Percentiles rank a stretch among this genome's conserved stretches.
Conservation (phyloP, 2,888 invertebrate species). For the Thymelicus acteon region DNA sequence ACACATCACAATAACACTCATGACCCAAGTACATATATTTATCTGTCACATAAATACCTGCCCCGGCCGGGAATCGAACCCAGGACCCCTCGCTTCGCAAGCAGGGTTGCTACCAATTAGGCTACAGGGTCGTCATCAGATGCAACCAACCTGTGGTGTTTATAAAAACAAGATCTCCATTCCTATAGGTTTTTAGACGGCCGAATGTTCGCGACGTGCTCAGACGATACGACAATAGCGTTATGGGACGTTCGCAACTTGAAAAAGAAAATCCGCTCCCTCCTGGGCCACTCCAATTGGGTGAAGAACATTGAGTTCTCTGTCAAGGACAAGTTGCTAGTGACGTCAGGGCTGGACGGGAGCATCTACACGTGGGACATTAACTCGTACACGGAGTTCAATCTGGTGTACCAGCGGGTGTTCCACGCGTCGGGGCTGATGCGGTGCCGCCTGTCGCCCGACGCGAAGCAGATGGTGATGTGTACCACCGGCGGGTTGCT, state of each 20-base stretch:
- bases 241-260: conserved; percentile 96
- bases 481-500: conserved; percentile 96
- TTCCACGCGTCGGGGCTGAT: conserved; percentile 94
- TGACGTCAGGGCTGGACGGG: conserved; percentile 97
- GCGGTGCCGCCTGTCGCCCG: conserved; percentile 94
- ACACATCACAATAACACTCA: too few species aligned
- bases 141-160: too few species aligned
- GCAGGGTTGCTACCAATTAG: too few species aligned
- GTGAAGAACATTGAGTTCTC: conserved; percentile 98
- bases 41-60: too few species aligned
- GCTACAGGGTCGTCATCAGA: too few species aligned
- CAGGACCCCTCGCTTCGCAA: too few species aligned
- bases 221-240: conserved; percentile 96
- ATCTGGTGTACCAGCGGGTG: conserved; percentile 91
- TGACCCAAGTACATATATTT: too few species aligned
- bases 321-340: conserved; percentile 91
- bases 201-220: conserved; percentile 95
- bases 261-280: conserved; percentile 89
- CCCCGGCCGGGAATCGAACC: too few species aligned
- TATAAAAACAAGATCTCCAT: background rate
- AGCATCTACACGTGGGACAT: conserved; percentile 98
- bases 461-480: conserved; percentile 94
- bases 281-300: conserved; percentile 97
- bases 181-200: conserved; percentile 91
- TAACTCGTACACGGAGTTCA: conserved; percentile 92